Conservation (phyloP, 2,797 vertebrate genomes). For the Pangasius mekongensis region DNA sequence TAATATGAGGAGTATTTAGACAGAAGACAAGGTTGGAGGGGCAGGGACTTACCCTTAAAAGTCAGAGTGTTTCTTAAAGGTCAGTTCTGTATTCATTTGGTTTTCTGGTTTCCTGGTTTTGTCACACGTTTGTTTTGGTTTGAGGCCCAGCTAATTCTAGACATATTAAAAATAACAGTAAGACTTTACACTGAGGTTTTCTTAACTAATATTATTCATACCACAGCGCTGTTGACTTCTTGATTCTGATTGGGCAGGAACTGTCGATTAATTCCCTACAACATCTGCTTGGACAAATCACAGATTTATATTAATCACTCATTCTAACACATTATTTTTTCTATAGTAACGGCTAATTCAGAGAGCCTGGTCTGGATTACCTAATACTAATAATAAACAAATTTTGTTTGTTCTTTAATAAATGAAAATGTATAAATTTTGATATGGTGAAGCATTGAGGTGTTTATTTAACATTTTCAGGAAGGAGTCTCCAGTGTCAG, state of each 20-base stretch:
- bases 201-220: not conserved
- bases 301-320: not conserved
- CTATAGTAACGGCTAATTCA: not conserved
- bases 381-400: not conserved
- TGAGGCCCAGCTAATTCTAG: constrained; percentile 26
- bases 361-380: not conserved
- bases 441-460: not conserved
- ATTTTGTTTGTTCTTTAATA: not conserved
- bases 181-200: not conserved
- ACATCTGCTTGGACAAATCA: not conserved
- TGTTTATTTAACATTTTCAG: not conserved
- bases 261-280: not conserved
- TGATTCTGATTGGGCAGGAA: not conserved
- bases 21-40: not conserved
- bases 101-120: constrained; percentile 35
- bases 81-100: constrained; percentile 18
- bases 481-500: not conserved
- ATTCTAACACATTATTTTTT: not conserved
- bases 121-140: constrained; percentile 30
- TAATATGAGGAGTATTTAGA: constrained; percentile 26
- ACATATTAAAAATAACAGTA: constrained; percentile 26
- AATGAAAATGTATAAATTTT: not conserved
- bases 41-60: constrained; percentile 5
- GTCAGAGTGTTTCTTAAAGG: constrained; percentile 26
- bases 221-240: not conserved